These are phyloP conservation scores for Mesoligia furuncula DNA, from an alignment of 2,888 invertebrate species.

Conservation along the genomic window DNA sequence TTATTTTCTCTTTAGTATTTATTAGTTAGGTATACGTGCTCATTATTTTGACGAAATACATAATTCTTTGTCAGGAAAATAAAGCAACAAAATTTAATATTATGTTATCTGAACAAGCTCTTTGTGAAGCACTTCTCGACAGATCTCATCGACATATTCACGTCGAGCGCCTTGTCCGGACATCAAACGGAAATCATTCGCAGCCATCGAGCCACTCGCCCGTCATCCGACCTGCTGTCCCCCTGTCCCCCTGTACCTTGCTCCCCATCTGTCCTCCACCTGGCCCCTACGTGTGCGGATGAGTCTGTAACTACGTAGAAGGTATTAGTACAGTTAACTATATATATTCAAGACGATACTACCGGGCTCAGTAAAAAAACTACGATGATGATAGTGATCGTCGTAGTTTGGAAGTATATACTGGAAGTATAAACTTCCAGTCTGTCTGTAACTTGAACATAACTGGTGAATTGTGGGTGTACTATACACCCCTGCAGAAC, in stretches of 20 bases:
- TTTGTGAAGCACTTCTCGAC: slow-evolving; percentile 17
- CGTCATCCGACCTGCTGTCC: slow-evolving; percentile 9
- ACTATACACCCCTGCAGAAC: no score
- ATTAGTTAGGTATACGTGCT: not conserved
- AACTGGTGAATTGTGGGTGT: no score
- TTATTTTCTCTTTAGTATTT: not conserved
- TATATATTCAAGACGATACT: no score
- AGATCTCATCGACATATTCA: slow-evolving; percentile 10
- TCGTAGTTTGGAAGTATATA: no score
- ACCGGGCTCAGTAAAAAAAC: no score
- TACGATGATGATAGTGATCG: no score
- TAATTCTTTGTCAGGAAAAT: slow-evolving; percentile 1
- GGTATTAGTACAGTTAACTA: not conserved
- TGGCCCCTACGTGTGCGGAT: not conserved
- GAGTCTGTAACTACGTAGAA: not conserved
- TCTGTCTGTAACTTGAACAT: no score
- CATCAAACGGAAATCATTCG: slow-evolving; percentile 55
- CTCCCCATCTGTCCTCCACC: not conserved
- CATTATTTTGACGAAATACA: slow-evolving; percentile 3
- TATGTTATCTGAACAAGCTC: slow-evolving; percentile 9
- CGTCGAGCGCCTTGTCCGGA: slow-evolving; percentile 16
- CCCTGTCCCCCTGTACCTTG: not conserved
- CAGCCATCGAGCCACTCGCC: slow-evolving; percentile 33
- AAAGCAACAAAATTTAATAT: slow-evolving; percentile 1
- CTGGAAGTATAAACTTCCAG: no score